These are phyloP conservation scores for Lithobates sylvaticus DNA, from an alignment of 2,797 vertebrate genomes.

Conservation along the genomic window DNA sequence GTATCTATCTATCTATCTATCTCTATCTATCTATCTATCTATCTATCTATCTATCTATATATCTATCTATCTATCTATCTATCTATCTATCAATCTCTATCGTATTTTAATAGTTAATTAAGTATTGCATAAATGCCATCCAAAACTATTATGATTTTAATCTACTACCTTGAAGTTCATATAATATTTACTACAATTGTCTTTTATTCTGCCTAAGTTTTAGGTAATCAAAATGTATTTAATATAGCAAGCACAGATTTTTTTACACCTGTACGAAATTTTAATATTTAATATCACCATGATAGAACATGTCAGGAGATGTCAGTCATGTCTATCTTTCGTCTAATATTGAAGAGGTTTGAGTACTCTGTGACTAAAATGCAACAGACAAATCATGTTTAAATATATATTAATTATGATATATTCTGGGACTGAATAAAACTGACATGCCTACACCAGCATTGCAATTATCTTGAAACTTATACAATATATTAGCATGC, in stretches of 20 bases:
- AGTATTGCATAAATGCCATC: too few species aligned
- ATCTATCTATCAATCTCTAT: too few species aligned
- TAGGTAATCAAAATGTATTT: not conserved
- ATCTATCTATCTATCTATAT: too few species aligned
- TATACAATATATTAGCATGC: not conserved
- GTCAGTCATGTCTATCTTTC: not conserved
- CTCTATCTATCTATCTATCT: too few species aligned
- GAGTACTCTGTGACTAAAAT: not conserved
- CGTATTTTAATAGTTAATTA: too few species aligned
- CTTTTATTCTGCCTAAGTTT: not conserved
- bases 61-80: too few species aligned
- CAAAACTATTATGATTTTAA: not conserved
- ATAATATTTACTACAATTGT: too few species aligned
- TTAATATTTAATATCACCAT: not conserved
- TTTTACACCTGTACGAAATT: not conserved
- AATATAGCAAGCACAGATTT: not conserved
- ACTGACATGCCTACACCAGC: not conserved
- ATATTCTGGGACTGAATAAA: not conserved
- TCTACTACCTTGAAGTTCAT: not conserved
- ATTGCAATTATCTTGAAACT: not conserved
- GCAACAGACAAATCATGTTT: not conserved
- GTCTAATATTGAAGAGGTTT: not conserved
- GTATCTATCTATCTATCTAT: too few species aligned
- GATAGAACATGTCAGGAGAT: conserved; percentile 1
- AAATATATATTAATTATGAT: not conserved